phyloP scores from a whole-genome alignment of 2,113 vertebrate species.

The Solea senegalensis region DNA sequence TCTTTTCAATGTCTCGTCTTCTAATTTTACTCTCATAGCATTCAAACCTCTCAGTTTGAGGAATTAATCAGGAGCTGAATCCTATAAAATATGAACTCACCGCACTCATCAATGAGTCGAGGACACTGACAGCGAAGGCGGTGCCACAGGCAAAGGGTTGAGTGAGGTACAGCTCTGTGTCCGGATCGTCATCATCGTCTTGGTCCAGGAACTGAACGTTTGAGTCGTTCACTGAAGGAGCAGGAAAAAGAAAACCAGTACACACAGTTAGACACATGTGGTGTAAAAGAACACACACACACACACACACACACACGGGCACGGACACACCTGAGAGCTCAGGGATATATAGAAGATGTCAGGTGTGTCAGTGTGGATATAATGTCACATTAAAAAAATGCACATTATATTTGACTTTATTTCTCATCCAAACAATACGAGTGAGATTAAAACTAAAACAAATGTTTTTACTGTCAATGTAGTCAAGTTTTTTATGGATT shows the following conservation, averaged over 20 bases:
- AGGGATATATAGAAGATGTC: conserved; percentile 11
- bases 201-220: conserved; percentile 99
- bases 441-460: neutral
- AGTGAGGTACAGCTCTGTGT: conserved; percentile 98
- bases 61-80: no score
- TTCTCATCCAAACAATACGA: conserved; percentile 35
- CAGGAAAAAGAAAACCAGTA: conserved; percentile 65
- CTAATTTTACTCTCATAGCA: no score
- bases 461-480: neutral
- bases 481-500: no score
- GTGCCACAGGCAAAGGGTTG: conserved; percentile 99
- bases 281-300: neutral
- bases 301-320: neutral
- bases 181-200: conserved; percentile 98
- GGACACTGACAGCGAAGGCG: conserved; percentile 96
- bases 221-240: conserved; percentile 93
- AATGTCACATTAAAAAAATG: conserved; percentile 37
- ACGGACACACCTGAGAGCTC: conserved; percentile 52
- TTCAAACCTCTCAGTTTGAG: no score
- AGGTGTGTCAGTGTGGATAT: conserved; percentile 31
- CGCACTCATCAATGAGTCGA: conserved; percentile 99
- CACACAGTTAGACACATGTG: conserved; percentile 35
- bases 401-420: conserved; percentile 50
- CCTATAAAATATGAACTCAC: conserved; percentile 80
- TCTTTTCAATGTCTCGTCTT: no score